Conservation (phyloP, 2,797 vertebrate genomes). For the Smutsia temminckii region DNA sequence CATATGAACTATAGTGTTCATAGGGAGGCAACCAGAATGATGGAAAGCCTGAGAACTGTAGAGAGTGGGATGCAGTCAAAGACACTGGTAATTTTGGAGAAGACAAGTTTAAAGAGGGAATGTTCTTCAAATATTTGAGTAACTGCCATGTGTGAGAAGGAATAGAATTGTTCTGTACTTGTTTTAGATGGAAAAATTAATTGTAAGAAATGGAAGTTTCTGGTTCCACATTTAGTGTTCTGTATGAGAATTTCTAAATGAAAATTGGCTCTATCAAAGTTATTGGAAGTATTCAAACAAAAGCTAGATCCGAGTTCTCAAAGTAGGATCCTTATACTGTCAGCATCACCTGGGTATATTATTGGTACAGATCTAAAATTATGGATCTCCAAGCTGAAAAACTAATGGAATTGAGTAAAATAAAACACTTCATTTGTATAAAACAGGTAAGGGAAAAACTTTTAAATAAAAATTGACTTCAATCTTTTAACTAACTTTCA, state of each 20-base stretch:
- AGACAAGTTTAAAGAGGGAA: neutral
- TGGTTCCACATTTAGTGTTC: conserved; percentile 1
- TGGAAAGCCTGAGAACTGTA: neutral
- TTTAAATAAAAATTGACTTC: conserved; percentile 53
- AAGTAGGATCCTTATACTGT: neutral
- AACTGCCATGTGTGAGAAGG: neutral
- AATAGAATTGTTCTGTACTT: conserved; percentile 3
- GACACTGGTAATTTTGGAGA: neutral
- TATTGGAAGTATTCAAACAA: neutral
- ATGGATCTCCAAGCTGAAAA: neutral
- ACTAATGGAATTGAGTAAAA: conserved; percentile 11
- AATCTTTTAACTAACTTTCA: conserved; percentile 25
- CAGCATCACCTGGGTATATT: neutral
- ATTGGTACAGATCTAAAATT: neutral
- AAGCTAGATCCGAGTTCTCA: neutral
- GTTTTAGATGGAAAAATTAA: neutral
- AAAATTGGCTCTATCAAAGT: conserved; percentile 11
- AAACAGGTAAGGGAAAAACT: conserved; percentile 23
- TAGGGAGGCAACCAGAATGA: neutral
- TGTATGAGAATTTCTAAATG: conserved; percentile 39
- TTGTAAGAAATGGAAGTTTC: conserved; percentile 31
- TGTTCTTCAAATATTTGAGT: conserved; percentile 17
- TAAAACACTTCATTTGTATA: conserved; percentile 44
- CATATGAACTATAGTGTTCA: neutral
- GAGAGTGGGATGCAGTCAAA: neutral